Base-by-base conservation (phyloP, 2,797 vertebrate species). In the Artibeus lituratus region DNA sequence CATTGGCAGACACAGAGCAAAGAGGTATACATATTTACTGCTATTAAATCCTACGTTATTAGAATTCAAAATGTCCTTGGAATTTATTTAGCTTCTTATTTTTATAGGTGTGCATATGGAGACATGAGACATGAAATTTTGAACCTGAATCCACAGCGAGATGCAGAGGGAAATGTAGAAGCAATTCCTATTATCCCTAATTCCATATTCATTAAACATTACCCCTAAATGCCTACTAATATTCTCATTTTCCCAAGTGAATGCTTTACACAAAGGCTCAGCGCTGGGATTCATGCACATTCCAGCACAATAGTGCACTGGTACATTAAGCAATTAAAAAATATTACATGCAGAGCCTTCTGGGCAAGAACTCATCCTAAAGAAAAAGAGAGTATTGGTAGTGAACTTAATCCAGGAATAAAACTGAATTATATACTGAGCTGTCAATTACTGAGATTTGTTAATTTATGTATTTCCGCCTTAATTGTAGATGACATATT, bases 181-280 rank as follows among this genome's bases (percentile, higher is more conserved):
- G 65, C 24, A 82, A 83, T 15, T 47, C 14, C 29, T 49, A 53
- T 35, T 11, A 80, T 32, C 19, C 37, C 12, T 55, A 80, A 88
- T 77, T 95, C 10, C 74, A 22, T 72, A 62, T 81, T 94, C 39
- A 77, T 73, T 87, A 82, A 69, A 57, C 4, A 70, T 65, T 80
- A 84, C 9, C 18, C n/a, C 9, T 74, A 26, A 73, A 81, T 67
- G n/a, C 10, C 51, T 65, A 57, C 37, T 80, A 62, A 49, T 62
- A 90, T 78, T 80, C 22, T 90, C 35, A 70, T 88, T 90, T 92
- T 90, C 39, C 53, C 21, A 90, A 70, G 65, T 70, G 26, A 87
- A 90, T 90, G 18, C 80, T 90, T 42, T 69, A 7, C 35, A 85
- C 29, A 67, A 76, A 94, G 59, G 11, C 19, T 80, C 47, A 94